These are phyloP conservation scores for Archips crataeganus DNA, from an alignment of 2,888 invertebrate genomes.

Conservation along the genomic window DNA sequence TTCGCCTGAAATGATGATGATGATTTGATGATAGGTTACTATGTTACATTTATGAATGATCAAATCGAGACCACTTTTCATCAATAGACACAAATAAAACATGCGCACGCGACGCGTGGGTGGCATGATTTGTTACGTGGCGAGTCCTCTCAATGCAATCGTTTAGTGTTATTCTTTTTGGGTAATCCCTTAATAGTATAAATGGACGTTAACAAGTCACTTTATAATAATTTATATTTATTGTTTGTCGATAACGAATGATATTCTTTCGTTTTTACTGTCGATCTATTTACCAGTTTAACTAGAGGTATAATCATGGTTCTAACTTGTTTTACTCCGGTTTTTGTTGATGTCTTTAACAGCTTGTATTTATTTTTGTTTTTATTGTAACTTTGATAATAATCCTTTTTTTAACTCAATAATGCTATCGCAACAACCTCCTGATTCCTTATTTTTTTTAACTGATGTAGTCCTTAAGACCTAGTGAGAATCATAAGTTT, in stretches of 20 bases:
- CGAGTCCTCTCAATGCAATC: constrained; percentile 41
- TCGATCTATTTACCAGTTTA: not conserved
- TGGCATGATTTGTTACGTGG: constrained; percentile 40
- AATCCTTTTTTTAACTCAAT: no score
- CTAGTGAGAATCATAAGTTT: no score
- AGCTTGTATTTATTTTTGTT: not conserved
- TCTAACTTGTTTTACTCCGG: not conserved
- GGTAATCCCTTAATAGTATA: constrained; percentile 42
- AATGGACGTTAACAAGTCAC: constrained; percentile 42
- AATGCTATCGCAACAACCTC: no score
- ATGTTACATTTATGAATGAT: constrained; percentile 19
- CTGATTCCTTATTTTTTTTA: no score
- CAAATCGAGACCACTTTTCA: constrained; percentile 20
- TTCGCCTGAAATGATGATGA: no score
- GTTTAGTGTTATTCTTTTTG: constrained; percentile 41
- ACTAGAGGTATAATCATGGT: not conserved
- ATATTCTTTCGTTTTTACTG: constrained; percentile 14
- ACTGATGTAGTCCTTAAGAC: no score
- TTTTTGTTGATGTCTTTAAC: not conserved
- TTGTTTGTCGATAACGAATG: constrained; percentile 40
- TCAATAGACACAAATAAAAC: constrained; percentile 37
- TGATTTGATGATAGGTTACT: no score
- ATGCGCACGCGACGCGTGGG: constrained; percentile 36
- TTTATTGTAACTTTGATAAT: not conserved
- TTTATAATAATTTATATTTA: constrained; percentile 40